phyloP scores from a whole-genome alignment of 1,140 invertebrate genomes.

The Pomacea maculata region DNA sequence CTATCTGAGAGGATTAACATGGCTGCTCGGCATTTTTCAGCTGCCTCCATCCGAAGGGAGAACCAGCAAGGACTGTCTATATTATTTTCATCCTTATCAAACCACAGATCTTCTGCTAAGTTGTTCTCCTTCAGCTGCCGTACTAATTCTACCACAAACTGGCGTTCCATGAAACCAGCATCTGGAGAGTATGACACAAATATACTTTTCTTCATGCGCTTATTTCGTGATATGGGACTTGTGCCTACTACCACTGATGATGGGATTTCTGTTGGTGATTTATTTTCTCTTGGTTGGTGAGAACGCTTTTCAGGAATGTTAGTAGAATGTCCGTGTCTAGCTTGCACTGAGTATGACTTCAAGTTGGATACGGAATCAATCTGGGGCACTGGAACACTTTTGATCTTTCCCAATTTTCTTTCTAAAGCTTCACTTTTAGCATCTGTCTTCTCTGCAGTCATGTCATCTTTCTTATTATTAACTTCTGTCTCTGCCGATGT shows the following conservation, averaged over 20 bases:
- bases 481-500: neutral
- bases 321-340: neutral
- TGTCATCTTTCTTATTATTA: neutral
- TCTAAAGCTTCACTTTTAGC: neutral
- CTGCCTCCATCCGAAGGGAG: constrained; percentile 60
- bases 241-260: neutral
- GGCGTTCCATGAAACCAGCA: constrained; percentile 60
- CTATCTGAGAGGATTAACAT: constrained; percentile 60
- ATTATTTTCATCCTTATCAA: constrained; percentile 63
- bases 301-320: too few species aligned
- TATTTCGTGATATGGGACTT: constrained; percentile 13
- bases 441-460: neutral
- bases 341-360: neutral
- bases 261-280: neutral
- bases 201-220: constrained; percentile 58
- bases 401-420: neutral
- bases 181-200: constrained; percentile 64
- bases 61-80: constrained; percentile 63
- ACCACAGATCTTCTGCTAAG: constrained; percentile 63
- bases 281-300: too few species aligned
- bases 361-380: constrained; percentile 21
- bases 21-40: constrained; percentile 60
- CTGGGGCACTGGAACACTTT: constrained; percentile 7
- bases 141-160: constrained; percentile 61
- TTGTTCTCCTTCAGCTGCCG: constrained; percentile 63